Evolutionary conservation across 2,888 invertebrate species (phyloP).

Genomic region (Venusia cambrica): DNA sequence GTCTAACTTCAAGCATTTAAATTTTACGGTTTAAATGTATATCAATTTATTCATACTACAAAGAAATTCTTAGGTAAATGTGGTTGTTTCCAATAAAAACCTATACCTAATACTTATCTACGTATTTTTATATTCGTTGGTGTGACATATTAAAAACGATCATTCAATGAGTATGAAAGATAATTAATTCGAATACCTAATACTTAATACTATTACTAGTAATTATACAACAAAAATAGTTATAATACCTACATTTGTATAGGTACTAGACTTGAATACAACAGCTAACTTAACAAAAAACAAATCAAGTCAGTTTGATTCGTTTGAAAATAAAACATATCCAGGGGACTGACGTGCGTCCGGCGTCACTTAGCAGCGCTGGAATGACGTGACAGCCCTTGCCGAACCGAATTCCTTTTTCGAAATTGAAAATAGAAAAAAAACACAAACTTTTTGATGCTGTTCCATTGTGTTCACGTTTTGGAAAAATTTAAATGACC

Average conservation of each 20-base stretch:
- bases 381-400: conserved; percentile 80
- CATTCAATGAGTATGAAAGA: too few relatives aligned
- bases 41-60: too few relatives aligned
- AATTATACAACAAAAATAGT: conserved; percentile 42
- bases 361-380: conserved; percentile 80
- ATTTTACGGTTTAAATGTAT: too few relatives aligned
- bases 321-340: conserved; percentile 78
- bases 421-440: conserved; percentile 72
- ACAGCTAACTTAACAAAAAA: conserved; percentile 77
- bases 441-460: conserved; percentile 59
- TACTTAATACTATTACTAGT: too few relatives aligned
- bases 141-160: too few relatives aligned
- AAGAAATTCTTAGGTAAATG: too few relatives aligned
- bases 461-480: conserved; percentile 81
- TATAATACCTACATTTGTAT: conserved; percentile 61
- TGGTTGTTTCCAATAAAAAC: too few relatives aligned
- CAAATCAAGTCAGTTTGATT: conserved; percentile 66
- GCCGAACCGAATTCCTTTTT: conserved; percentile 77
- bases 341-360: conserved; percentile 76
- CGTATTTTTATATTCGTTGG: too few relatives aligned
- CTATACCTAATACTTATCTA: too few relatives aligned
- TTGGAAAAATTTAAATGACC: conserved; percentile 79
- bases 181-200: too few relatives aligned
- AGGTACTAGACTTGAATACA: conserved; percentile 59
- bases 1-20: too few relatives aligned